Base-by-base conservation (phyloP, 2,113 vertebrate species). In the Chaenocephalus aceratus region DNA sequence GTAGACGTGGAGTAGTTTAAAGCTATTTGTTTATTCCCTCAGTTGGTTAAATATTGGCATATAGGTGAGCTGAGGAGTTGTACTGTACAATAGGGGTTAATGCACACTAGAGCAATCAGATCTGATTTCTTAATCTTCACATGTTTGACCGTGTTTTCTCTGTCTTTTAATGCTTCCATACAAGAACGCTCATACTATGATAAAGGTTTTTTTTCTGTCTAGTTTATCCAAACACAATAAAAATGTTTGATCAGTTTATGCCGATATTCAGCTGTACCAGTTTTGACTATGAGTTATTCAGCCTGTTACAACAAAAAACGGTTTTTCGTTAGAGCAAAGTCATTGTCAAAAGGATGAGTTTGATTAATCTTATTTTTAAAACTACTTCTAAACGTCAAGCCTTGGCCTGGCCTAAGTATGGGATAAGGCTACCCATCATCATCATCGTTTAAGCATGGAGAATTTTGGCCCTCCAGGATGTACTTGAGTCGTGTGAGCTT, bases 401-500 rank as follows among this genome's bases (percentile, higher is more conserved):
- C 53, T 16, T n/a, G 59, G 23, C 59, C 71, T 80, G 44, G 58
- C 12, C 69, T 49, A 14, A 45, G 30, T 70, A 73, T 34, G 79
- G 51, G 26, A 36, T 62, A 60, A 70, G 23, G 16, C 13, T 64
- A 48, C 15, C 6, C 18, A 18, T 78, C 18, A 61, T n/a, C 46
- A 21, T 21, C 21, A 54, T 9, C 34, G 15, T 61, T 65, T 52
- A 23, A 57, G 4, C 46, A 45, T 23, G 26, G 64, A 21, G 18
- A 7, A 48, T 61, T 59, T 45, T 49, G 34, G 62, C 68, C 74
- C 49, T 60, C 21, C 10, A 49, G 66, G 49, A 49, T 53, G 48
- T 16, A 65, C 23, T 61, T 23, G 21, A 73, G 68, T 64, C 69
- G 51, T 75, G 62, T 36, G 13, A 75, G 72, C 68, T 68, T 60